Percentiles rank a stretch among this genome's conserved stretches.
phyloP scores from a whole-genome alignment of 1,140 invertebrate genomes.

The Sarcophaga peregrina region DNA sequence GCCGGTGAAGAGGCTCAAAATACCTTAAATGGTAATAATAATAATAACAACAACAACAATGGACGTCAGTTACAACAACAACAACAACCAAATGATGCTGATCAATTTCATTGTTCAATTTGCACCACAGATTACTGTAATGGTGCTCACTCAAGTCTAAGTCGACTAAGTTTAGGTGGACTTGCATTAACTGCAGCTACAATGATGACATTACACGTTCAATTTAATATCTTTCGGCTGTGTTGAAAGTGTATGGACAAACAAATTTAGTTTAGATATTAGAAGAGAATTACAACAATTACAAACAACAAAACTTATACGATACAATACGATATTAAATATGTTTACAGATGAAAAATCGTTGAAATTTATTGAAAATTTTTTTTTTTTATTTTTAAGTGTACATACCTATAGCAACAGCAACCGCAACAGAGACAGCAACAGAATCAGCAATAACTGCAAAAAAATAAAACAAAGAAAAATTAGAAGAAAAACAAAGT shows the following conservation, averaged over 20 bases:
- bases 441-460: not conserved
- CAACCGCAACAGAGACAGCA: not conserved
- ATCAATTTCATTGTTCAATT: slow-evolving; percentile 57
- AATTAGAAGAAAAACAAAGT: not conserved
- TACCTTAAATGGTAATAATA: slow-evolving; percentile 46
- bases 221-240: not conserved
- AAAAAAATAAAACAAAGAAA: slow-evolving; percentile 4
- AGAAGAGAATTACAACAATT: no score
- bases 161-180: not conserved
- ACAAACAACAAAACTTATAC: no score
- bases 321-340: no score
- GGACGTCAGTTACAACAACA: not conserved
- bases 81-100: not conserved
- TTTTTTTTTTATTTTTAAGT: no score
- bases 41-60: slow-evolving; percentile 30
- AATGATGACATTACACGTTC: not conserved
- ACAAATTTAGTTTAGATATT: no score
- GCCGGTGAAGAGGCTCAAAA: slow-evolving; percentile 23
- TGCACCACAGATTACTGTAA: slow-evolving; percentile 58
- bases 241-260: slow-evolving; percentile 28
- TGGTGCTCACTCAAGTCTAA: slow-evolving; percentile 43
- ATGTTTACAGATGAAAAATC: no score
- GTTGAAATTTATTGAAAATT: no score
- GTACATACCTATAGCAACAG: no score
- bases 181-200: not conserved